Percentiles rank a stretch among this genome's conserved stretches.
phyloP scores from a whole-genome alignment of 2,797 vertebrate genomes.

The Gouania willdenowi region DNA sequence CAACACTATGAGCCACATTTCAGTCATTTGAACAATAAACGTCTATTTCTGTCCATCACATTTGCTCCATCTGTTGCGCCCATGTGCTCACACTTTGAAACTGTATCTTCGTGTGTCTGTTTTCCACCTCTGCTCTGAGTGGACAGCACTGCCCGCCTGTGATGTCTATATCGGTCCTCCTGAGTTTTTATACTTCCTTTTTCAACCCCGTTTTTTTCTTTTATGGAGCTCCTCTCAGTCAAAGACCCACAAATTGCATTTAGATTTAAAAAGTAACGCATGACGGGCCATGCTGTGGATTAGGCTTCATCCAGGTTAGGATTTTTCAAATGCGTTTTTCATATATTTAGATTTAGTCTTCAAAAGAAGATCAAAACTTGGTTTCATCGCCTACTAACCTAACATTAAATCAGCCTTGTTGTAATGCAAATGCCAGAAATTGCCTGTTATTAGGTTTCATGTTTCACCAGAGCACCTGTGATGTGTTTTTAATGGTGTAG shows the following conservation, averaged over 20 bases:
- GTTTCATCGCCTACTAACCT: conserved; percentile 9
- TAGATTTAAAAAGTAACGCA: conserved; percentile 21
- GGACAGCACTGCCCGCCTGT: conserved; percentile 68
- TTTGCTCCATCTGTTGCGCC: conserved; percentile 51
- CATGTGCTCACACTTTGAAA: conserved; percentile 33
- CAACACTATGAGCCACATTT: conserved; percentile 42
- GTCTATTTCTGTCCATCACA: conserved; percentile 28
- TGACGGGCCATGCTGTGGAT: conserved; percentile 2
- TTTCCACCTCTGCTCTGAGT: conserved; percentile 38
- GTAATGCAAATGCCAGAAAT: background rate
- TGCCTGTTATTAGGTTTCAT: conserved; percentile 8
- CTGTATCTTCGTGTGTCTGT: conserved; percentile 19
- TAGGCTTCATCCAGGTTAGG: conserved; percentile 22
- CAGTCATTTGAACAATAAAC: conserved; percentile 37
- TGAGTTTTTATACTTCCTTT: conserved; percentile 9
- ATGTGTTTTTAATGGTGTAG: no score
- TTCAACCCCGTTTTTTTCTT: conserved; percentile 40
- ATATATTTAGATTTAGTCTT: conserved; percentile 8
- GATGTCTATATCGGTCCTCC: conserved; percentile 62
- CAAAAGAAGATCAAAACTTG: conserved; percentile 6
- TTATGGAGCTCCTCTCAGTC: conserved; percentile 51
- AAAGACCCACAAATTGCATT: conserved; percentile 28
- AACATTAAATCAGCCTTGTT: conserved; percentile 1
- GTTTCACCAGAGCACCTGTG: background rate
- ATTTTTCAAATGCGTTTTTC: conserved; percentile 22